phyloP scores from a whole-genome alignment of 2,888 invertebrate species.

The Teinopalpus imperialis region DNA sequence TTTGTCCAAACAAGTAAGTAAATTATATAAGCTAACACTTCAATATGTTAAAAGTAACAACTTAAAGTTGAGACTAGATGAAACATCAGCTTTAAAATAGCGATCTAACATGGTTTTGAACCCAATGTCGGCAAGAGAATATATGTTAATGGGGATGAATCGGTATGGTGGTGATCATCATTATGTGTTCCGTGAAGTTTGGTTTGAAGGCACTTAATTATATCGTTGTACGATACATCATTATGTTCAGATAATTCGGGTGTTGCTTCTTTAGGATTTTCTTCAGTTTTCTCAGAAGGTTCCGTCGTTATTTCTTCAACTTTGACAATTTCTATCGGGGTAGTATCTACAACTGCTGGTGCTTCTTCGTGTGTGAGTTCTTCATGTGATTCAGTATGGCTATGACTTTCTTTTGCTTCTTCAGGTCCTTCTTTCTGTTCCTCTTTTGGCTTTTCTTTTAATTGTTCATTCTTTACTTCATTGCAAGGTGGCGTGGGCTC shows the following conservation, averaged over 20 bases:
- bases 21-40: background rate
- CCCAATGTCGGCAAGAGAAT: conserved; percentile 54
- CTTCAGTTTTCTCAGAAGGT: conserved; percentile 8
- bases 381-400: conserved; percentile 1
- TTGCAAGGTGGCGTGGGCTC: conserved; percentile 39
- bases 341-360: conserved; percentile 20
- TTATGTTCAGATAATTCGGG: conserved; percentile 26
- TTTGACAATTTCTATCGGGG: conserved; percentile 5
- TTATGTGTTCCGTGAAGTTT: conserved; percentile 41
- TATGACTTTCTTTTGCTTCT: conserved; percentile 24
- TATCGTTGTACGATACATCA: conserved; percentile 49
- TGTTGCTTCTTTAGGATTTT: conserved; percentile 1
- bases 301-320: conserved; percentile 27
- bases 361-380: conserved; percentile 28
- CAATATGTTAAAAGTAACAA: background rate
- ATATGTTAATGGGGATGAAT: conserved; percentile 59
- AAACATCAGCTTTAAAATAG: background rate
- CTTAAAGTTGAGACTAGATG: background rate
- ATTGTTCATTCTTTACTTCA: conserved; percentile 49
- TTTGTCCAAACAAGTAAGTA: background rate
- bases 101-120: conserved; percentile 38
- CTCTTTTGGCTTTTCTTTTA: conserved; percentile 36
- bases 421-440: conserved; percentile 28
- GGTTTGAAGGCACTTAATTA: conserved; percentile 60
- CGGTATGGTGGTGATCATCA: conserved; percentile 32